Percentiles rank a stretch among this genome's conserved stretches.
Conservation (phyloP, 2,113 vertebrate genomes). For the Perca schrenkii region DNA sequence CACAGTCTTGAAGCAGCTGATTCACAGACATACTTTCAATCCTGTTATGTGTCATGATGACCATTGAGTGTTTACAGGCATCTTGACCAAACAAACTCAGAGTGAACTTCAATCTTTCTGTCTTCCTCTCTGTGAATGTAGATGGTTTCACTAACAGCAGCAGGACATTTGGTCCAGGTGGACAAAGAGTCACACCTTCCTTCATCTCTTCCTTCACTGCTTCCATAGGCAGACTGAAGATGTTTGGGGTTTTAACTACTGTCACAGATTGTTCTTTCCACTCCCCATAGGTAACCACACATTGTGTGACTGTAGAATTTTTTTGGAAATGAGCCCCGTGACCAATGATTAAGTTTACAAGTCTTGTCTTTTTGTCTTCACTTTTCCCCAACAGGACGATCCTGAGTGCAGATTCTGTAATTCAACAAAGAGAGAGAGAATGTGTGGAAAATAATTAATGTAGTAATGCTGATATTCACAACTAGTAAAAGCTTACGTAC, state of each 20-base stretch:
- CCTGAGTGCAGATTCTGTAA: too few species aligned
- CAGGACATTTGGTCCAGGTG: slow-evolving; percentile 46
- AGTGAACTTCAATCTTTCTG: background rate
- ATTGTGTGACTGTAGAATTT: too few species aligned
- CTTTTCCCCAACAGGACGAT: too few species aligned
- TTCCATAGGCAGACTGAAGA: background rate
- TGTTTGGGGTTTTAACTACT: slow-evolving; percentile 23
- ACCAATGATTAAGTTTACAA: too few species aligned
- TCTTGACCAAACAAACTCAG: slow-evolving; percentile 39
- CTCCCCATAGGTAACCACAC: too few species aligned
- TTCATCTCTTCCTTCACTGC: background rate
- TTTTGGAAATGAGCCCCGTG: too few species aligned
- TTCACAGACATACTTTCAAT: too few species aligned
- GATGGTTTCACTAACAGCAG: slow-evolving; percentile 45
- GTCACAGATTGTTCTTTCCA: background rate
- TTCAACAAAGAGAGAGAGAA: too few species aligned
- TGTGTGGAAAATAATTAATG: too few species aligned
- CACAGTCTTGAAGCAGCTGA: slow-evolving; percentile 32
- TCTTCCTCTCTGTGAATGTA: slow-evolving; percentile 24
- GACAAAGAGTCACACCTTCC: background rate
- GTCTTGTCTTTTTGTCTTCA: too few species aligned
- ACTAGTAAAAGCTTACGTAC: too few species aligned
- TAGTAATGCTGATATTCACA: too few species aligned
- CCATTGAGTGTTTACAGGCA: slow-evolving; percentile 11
- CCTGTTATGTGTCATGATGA: background rate